phyloP scores from a whole-genome alignment of 1,140 invertebrate genomes.

The Contarinia nasturtii region DNA sequence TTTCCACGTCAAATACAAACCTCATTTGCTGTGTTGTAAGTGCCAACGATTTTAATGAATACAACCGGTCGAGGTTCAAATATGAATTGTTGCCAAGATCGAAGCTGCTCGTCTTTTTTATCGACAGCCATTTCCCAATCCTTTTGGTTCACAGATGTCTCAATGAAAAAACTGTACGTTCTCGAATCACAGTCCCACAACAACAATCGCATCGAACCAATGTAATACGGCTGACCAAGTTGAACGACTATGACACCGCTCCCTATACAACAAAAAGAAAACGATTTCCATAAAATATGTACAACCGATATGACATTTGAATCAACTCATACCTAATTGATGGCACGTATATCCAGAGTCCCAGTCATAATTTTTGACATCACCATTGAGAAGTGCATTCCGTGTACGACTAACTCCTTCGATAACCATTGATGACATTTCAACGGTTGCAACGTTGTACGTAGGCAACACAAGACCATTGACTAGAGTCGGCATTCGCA shows the following conservation, averaged over 20 bases:
- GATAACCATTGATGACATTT: conserved; percentile 74
- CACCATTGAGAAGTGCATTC: conserved; percentile 91
- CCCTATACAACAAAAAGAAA: background rate
- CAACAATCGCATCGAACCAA: conserved; percentile 76
- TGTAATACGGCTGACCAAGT: conserved; percentile 70
- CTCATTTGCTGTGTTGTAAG: conserved; percentile 93
- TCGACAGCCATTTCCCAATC: conserved; percentile 77
- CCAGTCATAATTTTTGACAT: conserved; percentile 91
- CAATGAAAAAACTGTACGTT: conserved; percentile 88
- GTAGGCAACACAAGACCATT: conserved; percentile 67
- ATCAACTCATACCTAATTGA: conserved; percentile 78
- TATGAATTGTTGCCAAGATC: conserved; percentile 80
- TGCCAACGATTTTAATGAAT: conserved; percentile 87
- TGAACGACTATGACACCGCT: no score
- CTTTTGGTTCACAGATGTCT: conserved; percentile 82
- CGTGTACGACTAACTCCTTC: conserved; percentile 84
- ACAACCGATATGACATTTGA: background rate
- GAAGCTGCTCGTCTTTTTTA: conserved; percentile 25
- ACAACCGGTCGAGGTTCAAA: conserved; percentile 73
- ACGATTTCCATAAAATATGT: background rate
- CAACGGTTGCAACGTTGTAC: conserved; percentile 81
- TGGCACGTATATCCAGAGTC: conserved; percentile 97
- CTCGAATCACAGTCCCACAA: conserved; percentile 97
- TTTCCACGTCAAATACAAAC: conserved; percentile 25
- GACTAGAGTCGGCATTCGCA: conserved; percentile 50